Base-by-base conservation (phyloP, 2,797 vertebrate species). In the Poecilia picta region DNA sequence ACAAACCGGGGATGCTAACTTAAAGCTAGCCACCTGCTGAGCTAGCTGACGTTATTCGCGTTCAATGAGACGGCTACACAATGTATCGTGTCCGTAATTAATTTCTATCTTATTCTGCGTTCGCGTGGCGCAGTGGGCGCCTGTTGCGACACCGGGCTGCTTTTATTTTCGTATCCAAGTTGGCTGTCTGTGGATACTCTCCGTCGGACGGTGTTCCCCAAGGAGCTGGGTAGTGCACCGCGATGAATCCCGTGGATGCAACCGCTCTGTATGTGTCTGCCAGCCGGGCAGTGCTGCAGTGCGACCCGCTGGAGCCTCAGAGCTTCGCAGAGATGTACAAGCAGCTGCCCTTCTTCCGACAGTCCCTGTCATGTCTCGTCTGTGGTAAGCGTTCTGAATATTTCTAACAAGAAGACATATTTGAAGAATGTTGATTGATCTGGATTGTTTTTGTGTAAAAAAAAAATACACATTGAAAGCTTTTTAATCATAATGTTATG, bases 181-280 rank as follows among this genome's bases (percentile, higher is more conserved):
- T 49, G 80, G 74, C 77, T 88, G 74, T 72, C 77, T 73, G 55
- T 86, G 89, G 88, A 72, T 81, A 74, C 62, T 3, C 2, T 51
- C 20, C 41, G 53, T 85, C 72, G 79, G 89, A 85, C 89, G 93
- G 94, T 92, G 93, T 91, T 91, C 92, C 89, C 28, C 89, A 92
- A 85, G 82, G 81, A 85, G 84, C 88, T 83, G 86, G 85, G 73
- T 90, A 86, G 85, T 87, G 93, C 45, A 87, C 95, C 95, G 97
- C 96, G 93, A 99, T 99, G 98, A 98, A 98, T 96, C 97, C 97
- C 66, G 97, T 97, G 86, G 98, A 97, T 95, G 97, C 97, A 83
- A 98, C 98, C 94, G 92, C 97, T 92, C 94, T 98, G 93, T 98
- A 98, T 95, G 97, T 98, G 95, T 97, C 98, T 90, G 97, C 97